phyloP scores from a whole-genome alignment of 2,888 invertebrate species.

The Zygogramma bicolorata region DNA sequence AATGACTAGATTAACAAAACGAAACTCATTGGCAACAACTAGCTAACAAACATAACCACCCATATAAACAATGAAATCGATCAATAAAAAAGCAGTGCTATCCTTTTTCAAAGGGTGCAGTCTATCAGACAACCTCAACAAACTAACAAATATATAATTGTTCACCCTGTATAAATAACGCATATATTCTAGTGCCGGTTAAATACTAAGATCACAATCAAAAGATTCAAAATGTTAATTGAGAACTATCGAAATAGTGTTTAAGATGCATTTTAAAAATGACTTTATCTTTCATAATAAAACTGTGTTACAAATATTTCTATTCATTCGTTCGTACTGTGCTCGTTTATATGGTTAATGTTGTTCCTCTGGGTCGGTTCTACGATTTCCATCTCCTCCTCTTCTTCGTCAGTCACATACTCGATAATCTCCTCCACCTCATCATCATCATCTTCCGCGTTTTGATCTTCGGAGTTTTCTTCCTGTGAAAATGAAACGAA shows the following conservation, averaged over 20 bases:
- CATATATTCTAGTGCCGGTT: neutral
- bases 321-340: neutral
- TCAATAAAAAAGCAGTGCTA: neutral
- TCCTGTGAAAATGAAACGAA: constrained; percentile 16
- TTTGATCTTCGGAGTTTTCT: constrained; percentile 11
- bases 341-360: constrained; percentile 10
- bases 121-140: neutral
- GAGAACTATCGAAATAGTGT: too few relatives aligned
- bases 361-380: constrained; percentile 15
- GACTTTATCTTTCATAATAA: neutral
- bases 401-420: constrained; percentile 31
- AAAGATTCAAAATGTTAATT: neutral
- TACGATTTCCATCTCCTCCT: neutral
- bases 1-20: neutral
- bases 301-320: neutral
- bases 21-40: neutral
- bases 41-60: neutral
- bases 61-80: neutral
- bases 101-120: neutral
- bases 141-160: neutral
- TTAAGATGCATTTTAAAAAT: too few relatives aligned
- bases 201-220: constrained; percentile 1
- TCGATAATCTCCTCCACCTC: constrained; percentile 26
- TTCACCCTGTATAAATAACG: neutral
- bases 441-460: constrained; percentile 15